Conservation (phyloP, 1,140 invertebrate species). For the Lutraria rhynchaena region DNA sequence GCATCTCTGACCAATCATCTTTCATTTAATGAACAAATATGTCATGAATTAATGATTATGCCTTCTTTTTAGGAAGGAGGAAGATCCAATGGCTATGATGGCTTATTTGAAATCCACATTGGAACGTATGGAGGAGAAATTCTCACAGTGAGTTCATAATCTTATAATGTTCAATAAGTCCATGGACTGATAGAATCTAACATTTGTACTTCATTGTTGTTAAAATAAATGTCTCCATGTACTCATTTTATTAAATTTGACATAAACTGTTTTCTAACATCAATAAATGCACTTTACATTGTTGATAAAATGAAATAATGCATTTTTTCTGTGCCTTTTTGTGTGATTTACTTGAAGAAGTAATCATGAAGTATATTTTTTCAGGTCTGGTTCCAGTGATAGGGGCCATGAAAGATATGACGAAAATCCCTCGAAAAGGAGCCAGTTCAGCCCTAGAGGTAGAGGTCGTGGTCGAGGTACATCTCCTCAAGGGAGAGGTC, state of each 20-base stretch:
- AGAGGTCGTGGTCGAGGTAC: not conserved
- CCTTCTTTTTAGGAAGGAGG: not conserved
- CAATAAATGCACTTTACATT: not conserved
- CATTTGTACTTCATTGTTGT: no score
- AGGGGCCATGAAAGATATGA: not conserved
- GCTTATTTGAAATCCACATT: slow-evolving; percentile 22
- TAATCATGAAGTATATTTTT: not conserved
- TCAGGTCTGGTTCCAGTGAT: not conserved
- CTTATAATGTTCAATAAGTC: no score
- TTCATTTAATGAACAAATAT: not conserved
- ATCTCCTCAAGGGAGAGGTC: not conserved
- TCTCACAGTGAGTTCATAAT: slow-evolving; percentile 21
- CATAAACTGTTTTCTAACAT: not conserved
- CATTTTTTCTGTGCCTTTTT: not conserved
- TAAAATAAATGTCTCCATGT: no score
- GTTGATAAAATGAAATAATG: not conserved
- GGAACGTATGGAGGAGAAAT: slow-evolving; percentile 26
- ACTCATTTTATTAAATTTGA: not conserved
- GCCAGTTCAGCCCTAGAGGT: not conserved
- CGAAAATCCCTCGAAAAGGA: not conserved
- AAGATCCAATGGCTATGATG: slow-evolving; percentile 39
- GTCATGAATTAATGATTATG: not conserved
- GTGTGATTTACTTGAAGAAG: not conserved
- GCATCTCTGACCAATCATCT: not conserved
- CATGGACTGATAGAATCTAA: no score